These are phyloP conservation scores for Neodontobutis hainanensis DNA, from an alignment of 2,113 vertebrate species.

Conservation along the genomic window DNA sequence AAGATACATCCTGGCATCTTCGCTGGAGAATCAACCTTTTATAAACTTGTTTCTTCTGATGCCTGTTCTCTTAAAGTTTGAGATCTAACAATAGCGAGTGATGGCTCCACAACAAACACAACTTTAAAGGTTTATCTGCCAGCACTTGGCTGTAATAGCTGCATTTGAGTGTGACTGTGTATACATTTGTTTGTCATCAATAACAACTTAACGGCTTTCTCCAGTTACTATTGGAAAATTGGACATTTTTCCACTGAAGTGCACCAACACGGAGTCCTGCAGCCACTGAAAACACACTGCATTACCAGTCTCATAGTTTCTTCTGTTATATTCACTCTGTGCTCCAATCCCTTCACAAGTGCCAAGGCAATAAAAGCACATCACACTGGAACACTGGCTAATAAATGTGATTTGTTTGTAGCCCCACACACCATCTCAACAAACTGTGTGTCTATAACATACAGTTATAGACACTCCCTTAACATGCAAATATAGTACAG, in stretches of 20 bases:
- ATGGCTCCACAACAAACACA: neutral
- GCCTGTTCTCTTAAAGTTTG: slow-evolving; percentile 19
- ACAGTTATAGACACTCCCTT: slow-evolving; percentile 30
- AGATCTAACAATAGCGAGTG: slow-evolving; percentile 26
- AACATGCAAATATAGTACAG: slow-evolving; percentile 8
- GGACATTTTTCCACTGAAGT: slow-evolving; percentile 13
- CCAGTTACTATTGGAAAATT: slow-evolving; percentile 13
- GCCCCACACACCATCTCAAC: slow-evolving; percentile 17
- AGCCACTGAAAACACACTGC: slow-evolving; percentile 21
- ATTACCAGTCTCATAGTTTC: slow-evolving; percentile 46
- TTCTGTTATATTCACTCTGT: slow-evolving; percentile 40
- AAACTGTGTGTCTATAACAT: slow-evolving; percentile 30
- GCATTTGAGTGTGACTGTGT: slow-evolving; percentile 7
- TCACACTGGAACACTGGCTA: slow-evolving; percentile 56
- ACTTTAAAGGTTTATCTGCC: slow-evolving; percentile 25
- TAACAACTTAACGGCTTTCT: slow-evolving; percentile 23
- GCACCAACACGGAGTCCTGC: slow-evolving; percentile 16
- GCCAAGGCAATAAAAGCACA: slow-evolving; percentile 57
- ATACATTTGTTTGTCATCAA: slow-evolving; percentile 15
- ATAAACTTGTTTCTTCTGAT: slow-evolving; percentile 37
- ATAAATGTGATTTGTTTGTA: slow-evolving; percentile 68
- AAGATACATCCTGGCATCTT: slow-evolving; percentile 16
- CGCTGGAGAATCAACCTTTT: slow-evolving; percentile 58
- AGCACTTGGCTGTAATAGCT: slow-evolving; percentile 8
- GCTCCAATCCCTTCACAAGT: slow-evolving; percentile 42